Base-by-base conservation (phyloP, 2,797 vertebrate species). In the Myotis daubentonii region DNA sequence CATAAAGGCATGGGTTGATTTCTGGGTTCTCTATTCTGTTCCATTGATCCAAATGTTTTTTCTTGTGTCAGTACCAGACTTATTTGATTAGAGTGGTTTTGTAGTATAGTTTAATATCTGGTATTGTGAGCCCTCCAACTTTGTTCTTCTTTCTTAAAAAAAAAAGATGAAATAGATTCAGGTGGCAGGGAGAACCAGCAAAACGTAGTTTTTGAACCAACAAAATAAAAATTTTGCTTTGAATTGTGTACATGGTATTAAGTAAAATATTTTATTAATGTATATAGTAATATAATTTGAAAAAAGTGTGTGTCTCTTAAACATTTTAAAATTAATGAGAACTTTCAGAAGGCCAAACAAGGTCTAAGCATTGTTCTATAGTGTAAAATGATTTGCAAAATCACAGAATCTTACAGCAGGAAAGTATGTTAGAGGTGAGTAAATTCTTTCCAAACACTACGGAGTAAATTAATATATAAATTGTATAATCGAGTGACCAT, bases 251-350 rank as follows among this genome's bases (percentile, higher is more conserved):
- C 8, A 65, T 74, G 22, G 1, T n/a, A 83, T 62, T 89, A 36
- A 62, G 51, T 83, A 81, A 87, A 87, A 65, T 6, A 55, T 86
- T 89, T 82, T 70, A 84, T 62, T 38, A 95, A 51, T 80, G 4
- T 1, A 57, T 70, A 70, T 41, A 8, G 22, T 23, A 82, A 65
- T 41, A 85, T 53, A 91, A 49, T n/a, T 81, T 80, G 15, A 87
- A 83, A 81, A 60, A 49, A 47, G 47, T 41, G 12, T 68, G 17
- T 89, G 62, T 66, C 30, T 53, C 80, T 87, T 57, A 92, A 92
- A 68, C 19, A 36, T 75, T 17, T 68, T 51, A 8, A 90, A 68
- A 11, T 82, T 78, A 94, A 83, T n/a, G 13, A 65, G 17, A n/a
- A 28, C 28, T 82, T 68, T 55, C 36, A 87, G 25, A 95, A 93